Evolutionary conservation across 2,888 invertebrate genomes (phyloP).

Genomic region (Alentia gelatinosa): DNA sequence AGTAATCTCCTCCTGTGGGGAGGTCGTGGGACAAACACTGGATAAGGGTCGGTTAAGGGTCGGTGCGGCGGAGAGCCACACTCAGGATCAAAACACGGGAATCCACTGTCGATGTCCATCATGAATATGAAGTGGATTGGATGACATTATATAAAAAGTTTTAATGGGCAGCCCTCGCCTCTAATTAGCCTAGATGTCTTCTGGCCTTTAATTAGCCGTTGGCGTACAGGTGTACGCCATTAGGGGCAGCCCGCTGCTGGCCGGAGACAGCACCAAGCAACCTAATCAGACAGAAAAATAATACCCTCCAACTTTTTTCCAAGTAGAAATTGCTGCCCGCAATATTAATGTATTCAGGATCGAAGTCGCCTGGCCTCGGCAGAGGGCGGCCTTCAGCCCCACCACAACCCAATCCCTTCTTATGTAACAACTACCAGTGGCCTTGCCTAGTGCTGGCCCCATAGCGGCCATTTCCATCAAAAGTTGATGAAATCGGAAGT

Average conservation of each 20-base stretch:
- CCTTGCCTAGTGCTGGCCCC: not conserved
- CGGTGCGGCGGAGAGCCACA: not conserved
- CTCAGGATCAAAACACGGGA: not conserved
- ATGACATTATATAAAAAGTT: constrained; percentile 37
- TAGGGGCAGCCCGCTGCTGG: not conserved
- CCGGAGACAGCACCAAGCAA: constrained; percentile 1
- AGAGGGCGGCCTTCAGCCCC: not conserved
- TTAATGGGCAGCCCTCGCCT: not conserved
- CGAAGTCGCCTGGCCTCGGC: constrained; percentile 5
- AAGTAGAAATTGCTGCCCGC: constrained; percentile 16
- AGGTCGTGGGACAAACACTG: not conserved
- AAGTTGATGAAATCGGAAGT: constrained; percentile 33
- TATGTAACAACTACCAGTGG: constrained; percentile 5
- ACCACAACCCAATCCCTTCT: not conserved
- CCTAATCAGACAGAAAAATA: constrained; percentile 22
- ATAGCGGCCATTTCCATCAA: not conserved
- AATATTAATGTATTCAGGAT: constrained; percentile 39
- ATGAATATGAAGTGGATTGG: constrained; percentile 5
- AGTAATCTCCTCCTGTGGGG: not conserved
- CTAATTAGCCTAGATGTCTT: constrained; percentile 26
- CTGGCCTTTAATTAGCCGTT: constrained; percentile 3
- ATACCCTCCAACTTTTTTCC: not conserved
- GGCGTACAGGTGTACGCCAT: constrained; percentile 26
- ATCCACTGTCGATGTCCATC: not conserved
- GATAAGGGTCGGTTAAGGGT: not conserved